These are phyloP conservation scores for Todiramphus saurophagus DNA, from an alignment of 2,113 vertebrate genomes.

Conservation along the genomic window DNA sequence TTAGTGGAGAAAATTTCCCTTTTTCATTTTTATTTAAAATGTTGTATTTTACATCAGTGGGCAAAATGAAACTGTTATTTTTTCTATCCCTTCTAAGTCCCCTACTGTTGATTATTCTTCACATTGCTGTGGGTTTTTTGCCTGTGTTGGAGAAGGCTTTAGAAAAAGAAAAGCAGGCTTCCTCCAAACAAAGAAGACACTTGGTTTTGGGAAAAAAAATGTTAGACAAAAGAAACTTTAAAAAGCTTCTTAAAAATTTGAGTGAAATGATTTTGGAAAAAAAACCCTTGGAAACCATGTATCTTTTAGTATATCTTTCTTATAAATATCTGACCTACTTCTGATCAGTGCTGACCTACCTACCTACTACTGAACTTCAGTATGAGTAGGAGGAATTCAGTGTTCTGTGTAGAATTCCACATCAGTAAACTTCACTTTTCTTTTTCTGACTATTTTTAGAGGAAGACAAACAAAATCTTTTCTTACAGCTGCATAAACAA, in stretches of 20 bases:
- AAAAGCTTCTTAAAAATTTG: background rate
- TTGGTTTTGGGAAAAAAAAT: background rate
- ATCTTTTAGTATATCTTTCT: background rate
- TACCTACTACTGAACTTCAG: background rate
- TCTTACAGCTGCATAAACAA: background rate
- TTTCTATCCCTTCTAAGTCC: background rate
- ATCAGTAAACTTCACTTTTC: background rate
- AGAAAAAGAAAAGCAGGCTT: background rate
- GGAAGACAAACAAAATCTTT: background rate
- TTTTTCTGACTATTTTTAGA: background rate
- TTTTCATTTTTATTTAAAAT: background rate
- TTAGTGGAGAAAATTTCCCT: background rate
- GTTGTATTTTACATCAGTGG: background rate
- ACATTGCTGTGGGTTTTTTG: background rate
- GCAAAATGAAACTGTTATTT: background rate
- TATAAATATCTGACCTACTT: background rate
- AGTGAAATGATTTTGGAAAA: background rate
- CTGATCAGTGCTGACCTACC: background rate
- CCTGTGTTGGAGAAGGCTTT: background rate
- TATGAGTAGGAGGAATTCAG: background rate
- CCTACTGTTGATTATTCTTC: background rate
- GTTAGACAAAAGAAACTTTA: background rate
- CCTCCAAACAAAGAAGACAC: background rate
- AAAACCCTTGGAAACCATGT: background rate
- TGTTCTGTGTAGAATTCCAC: background rate